phyloP scores from a whole-genome alignment of 2,113 vertebrate genomes.

The Oxyura jamaicensis region DNA sequence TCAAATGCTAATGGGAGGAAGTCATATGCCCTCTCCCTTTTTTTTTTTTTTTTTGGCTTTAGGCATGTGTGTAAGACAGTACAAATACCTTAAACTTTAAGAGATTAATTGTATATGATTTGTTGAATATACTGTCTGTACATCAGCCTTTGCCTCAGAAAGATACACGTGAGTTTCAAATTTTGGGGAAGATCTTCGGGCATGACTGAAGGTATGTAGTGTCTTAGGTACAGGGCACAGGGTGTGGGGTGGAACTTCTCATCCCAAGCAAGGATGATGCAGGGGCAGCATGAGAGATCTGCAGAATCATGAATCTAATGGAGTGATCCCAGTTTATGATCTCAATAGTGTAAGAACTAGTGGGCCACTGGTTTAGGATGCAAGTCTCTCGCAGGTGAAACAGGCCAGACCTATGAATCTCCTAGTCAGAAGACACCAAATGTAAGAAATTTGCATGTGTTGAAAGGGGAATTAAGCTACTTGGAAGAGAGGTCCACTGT shows the following conservation, averaged over 20 bases:
- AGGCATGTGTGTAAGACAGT: background rate
- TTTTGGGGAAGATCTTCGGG: background rate
- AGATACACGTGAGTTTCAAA: accelerated
- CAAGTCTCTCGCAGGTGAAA: background rate
- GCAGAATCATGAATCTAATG: accelerated
- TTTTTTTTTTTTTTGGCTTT: background rate
- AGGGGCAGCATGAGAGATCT: background rate
- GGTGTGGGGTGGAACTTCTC: background rate
- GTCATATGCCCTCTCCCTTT: background rate
- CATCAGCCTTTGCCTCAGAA: background rate
- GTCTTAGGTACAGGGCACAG: background rate
- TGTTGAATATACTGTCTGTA: background rate
- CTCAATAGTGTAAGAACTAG: background rate
- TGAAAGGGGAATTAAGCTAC: background rate
- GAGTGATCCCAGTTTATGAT: background rate
- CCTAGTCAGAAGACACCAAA: background rate
- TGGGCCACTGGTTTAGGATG: background rate
- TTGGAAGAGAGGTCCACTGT: background rate
- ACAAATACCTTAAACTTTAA: background rate
- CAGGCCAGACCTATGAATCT: background rate
- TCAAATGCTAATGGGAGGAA: background rate
- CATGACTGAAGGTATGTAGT: background rate
- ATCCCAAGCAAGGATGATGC: background rate
- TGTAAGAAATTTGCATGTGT: background rate
- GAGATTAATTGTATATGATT: background rate